Evolutionary conservation across 2,113 vertebrate species (phyloP), one percentile per base, ranked within the genome.

Genomic region (Motacilla tschutschensis): DNA sequence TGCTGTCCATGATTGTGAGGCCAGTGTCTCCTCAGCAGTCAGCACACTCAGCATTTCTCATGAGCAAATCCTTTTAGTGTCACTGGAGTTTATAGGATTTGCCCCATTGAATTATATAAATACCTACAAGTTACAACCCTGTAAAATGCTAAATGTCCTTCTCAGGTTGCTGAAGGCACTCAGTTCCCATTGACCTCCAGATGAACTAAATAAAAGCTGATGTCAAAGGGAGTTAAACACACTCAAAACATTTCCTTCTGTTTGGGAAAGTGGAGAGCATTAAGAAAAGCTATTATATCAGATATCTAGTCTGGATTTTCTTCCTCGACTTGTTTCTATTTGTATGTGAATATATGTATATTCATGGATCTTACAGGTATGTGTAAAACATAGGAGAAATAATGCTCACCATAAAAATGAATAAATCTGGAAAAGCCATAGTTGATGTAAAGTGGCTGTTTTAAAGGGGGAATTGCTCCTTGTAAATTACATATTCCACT

Each of bases 161-260:
- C 62, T 75, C 35, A 14, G 46, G 24, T 60, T 81, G 62, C 90
- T 80, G 70, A 71, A 89, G 77, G 58, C 73, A 26, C n/a, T 91
- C 38, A 6, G 53, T 48, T 87, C 50, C 60, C 24, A 22, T 14
- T 87, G 87, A 78, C 70, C 55, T 87, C 21, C 17, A 69, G 21
- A 24, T 78, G 64, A 89, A 89, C 72, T 83, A 60, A 83, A 74
- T 55, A 79, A 90, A 90, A 91, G 50, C 31, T 71, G 57, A 40
- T 74, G 29, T 85, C 26, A 53, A 36, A 87, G 77, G 20, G 44
- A 84, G 35, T 54, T 69, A 67, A 83, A 90, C 19, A 50, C 69
- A 77, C 41, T 91, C n/a, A 26, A 59, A 80, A 71, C 16, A 20
- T 57, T 72, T 80, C 50, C 22, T 46, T 74, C 46, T 53, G 10